Evolutionary conservation across 2,113 vertebrate genomes (phyloP), one percentile per base, ranked within the genome.

Genomic region (Ramphastos sulfuratus): DNA sequence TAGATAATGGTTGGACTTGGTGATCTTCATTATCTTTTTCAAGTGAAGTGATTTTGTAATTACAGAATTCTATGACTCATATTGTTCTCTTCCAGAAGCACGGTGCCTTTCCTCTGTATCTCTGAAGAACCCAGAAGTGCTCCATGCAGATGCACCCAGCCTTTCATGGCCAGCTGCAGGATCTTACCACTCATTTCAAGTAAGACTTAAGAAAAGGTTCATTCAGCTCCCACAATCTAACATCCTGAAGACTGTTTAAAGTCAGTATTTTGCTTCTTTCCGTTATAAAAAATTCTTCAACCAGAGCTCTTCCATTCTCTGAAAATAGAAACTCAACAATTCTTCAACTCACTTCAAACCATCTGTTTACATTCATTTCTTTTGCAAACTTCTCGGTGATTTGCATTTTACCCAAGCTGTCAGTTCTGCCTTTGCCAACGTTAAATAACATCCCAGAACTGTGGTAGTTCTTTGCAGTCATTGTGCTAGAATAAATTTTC

Each of bases 351-450:
- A 81, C 61, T 84, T 87, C 81, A 97, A 96, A 96, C 95, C 96
- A 96, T 96, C 97, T 97, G 96, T 95, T 97, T 93, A 81, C 80
- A 89, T 82, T 97, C 81, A 96, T 96, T 96, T 96, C 63, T 96
- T 77, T 94, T 3, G 2, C 87, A 97, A 93, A 96, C 42, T 91
- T 96, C 66, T 72, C 63, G 81, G 67, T 37, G 77, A 97, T 97
- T 96, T 97, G 78, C 94, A 92, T 97, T 92, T 94, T 94, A 28
- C 75, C 90, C 95, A 97, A 95, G 92, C 94, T 97, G 90, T 93
- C 93, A 85, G 61, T 96, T 96, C 72, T 95, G 93, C 85, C 74
- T 95, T 86, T 84, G 85, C 85, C 96, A 96, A 33, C 16, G 14
- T 88, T 95, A 94, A 96, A 93, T 70, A 96, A 90, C 60, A 83